phyloP scores from a whole-genome alignment of 2,113 vertebrate species.

The Origma solitaria region DNA sequence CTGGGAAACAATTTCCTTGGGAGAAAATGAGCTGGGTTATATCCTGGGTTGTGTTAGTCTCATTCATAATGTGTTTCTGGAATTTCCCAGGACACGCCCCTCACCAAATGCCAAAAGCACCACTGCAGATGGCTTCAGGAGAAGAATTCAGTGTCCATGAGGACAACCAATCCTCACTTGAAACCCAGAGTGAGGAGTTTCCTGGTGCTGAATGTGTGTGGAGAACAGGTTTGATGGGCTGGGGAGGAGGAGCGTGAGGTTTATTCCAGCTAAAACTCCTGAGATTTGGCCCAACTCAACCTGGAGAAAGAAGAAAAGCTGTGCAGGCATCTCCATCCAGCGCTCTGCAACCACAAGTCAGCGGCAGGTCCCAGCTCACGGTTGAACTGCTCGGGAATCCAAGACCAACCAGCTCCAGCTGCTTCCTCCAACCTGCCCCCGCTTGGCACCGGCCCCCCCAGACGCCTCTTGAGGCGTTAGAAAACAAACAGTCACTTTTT shows the following conservation, averaged over 20 bases:
- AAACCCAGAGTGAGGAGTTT: background rate
- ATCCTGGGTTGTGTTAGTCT: background rate
- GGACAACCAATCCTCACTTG: rapidly evolving
- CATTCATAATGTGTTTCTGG: rapidly evolving
- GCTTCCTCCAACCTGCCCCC: conserved; percentile 54
- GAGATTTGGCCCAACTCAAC: background rate
- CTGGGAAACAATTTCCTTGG: background rate
- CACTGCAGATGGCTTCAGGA: background rate
- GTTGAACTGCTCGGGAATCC: conserved; percentile 43
- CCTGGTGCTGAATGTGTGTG: background rate
- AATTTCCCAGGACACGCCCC: background rate
- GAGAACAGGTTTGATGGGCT: background rate
- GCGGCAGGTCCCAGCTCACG: background rate
- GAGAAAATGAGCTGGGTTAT: background rate
- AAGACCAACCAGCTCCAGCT: conserved; percentile 48
- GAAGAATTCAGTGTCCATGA: background rate
- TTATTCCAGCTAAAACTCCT: background rate
- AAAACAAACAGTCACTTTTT: conserved; percentile 67
- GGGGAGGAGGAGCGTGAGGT: background rate
- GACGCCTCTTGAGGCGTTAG: conserved; percentile 36
- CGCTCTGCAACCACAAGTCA: background rate
- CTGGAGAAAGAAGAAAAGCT: background rate
- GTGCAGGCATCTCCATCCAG: background rate
- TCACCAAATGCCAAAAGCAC: rapidly evolving
- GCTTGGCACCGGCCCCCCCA: background rate